A percentile compares a stretch with the other conserved stretches of the same genome.
These are phyloP conservation scores for Picathartes gymnocephalus DNA, from an alignment of 2,113 vertebrate genomes.

Conservation along the genomic window DNA sequence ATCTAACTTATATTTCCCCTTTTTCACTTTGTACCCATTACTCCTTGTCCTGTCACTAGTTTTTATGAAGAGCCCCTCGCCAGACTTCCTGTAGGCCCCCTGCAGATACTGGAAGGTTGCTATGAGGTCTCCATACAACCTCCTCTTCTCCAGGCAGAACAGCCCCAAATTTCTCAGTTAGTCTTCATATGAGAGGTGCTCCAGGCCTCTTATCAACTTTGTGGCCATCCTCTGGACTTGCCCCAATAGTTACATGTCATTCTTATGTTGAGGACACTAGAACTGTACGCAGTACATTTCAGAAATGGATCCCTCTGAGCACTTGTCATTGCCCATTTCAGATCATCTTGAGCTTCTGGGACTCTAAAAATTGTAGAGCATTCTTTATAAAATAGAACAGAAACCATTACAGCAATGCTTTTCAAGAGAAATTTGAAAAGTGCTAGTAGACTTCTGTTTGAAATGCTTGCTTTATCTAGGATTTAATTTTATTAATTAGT, in stretches of 20 bases:
- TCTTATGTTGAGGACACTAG: neutral
- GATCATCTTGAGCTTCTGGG: neutral
- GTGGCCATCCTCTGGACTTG: neutral
- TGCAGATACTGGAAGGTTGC: neutral
- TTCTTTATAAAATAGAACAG: neutral
- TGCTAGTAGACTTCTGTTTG: neutral
- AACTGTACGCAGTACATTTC: neutral
- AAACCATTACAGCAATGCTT: neutral
- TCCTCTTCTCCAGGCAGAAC: neutral
- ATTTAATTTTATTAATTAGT: conserved; percentile 48
- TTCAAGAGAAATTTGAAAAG: neutral
- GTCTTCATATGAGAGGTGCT: neutral
- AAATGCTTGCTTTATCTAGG: conserved; percentile 30
- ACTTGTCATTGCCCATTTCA: neutral
- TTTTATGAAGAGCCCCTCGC: neutral
- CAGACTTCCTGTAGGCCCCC: neutral
- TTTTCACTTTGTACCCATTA: neutral
- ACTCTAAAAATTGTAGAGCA: neutral
- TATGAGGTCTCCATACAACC: neutral
- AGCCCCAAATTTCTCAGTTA: neutral
- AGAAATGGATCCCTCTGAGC: neutral
- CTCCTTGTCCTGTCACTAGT: neutral
- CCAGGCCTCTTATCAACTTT: neutral
- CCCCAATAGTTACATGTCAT: neutral
- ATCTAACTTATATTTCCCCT: neutral